phyloP scores from a whole-genome alignment of 1,140 invertebrate species.

The Ostrea denselamellosa region DNA sequence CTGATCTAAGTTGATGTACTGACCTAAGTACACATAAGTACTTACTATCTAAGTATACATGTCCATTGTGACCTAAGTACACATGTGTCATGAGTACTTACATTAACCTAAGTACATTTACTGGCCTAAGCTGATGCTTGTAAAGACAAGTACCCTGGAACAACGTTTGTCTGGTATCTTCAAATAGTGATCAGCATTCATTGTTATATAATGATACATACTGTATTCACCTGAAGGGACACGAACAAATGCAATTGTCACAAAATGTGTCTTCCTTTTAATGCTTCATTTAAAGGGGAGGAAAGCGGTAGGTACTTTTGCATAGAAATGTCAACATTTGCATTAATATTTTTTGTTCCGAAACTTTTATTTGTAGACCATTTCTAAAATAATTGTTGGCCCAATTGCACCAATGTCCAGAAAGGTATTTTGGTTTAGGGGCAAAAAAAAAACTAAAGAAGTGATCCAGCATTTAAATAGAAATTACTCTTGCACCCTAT shows the following conservation, averaged over 20 bases:
- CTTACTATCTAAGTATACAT: too few relatives aligned
- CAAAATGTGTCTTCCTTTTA: neutral
- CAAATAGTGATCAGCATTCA: neutral
- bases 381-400: constrained; percentile 5
- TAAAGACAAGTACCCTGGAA: too few relatives aligned
- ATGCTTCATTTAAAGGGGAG: constrained; percentile 9
- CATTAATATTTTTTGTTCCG: neutral
- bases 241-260: neutral
- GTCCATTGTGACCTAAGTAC: too few relatives aligned
- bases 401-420: neutral
- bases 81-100: too few relatives aligned
- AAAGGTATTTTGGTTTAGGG: neutral
- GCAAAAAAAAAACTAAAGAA: neutral
- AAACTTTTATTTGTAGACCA: constrained; percentile 32
- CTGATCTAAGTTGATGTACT: too few relatives aligned
- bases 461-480: neutral
- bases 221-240: neutral
- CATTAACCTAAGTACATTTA: too few relatives aligned
- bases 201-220: neutral
- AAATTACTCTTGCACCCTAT: neutral
- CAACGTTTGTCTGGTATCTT: neutral
- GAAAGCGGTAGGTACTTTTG: neutral
- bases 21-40: too few relatives aligned
- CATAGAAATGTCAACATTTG: neutral
- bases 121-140: too few relatives aligned